These are phyloP conservation scores for Coenonympha glycerion DNA, from an alignment of 2,888 invertebrate genomes.

Conservation along the genomic window DNA sequence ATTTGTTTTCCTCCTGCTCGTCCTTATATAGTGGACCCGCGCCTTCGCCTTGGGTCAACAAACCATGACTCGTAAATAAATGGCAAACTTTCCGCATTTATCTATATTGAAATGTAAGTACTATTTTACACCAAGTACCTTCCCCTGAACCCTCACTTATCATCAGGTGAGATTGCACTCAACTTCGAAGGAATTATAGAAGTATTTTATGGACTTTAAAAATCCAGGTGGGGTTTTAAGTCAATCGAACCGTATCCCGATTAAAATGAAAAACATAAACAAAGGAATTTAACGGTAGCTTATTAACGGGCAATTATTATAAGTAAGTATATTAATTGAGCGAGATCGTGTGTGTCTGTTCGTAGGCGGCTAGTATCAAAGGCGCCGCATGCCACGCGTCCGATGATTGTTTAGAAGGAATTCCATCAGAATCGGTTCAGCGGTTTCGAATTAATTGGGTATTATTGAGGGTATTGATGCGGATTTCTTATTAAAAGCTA, in stretches of 20 bases:
- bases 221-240: constrained; percentile 1
- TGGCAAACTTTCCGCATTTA: too few species aligned
- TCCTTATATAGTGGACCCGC: too few species aligned
- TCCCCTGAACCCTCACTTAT: too few species aligned
- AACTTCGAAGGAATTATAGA: too few species aligned
- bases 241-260: too few species aligned
- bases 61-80: too few species aligned
- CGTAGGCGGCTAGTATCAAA: background rate
- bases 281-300: constrained; percentile 8
- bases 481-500: too few species aligned
- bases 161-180: too few species aligned
- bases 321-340: constrained; percentile 3
- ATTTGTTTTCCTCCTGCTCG: too few species aligned
- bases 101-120: too few species aligned
- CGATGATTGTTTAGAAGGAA: background rate
- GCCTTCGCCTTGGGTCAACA: too few species aligned
- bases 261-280: background rate
- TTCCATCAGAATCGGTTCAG: constrained; percentile 1
- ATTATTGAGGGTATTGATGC: background rate
- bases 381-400: background rate
- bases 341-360: background rate
- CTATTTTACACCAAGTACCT: too few species aligned
- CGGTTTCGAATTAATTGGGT: background rate
- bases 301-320: constrained; percentile 6
- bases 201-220: background rate